These are phyloP conservation scores for Danionella dracula DNA, from an alignment of 2,797 vertebrate species.

Conservation along the genomic window DNA sequence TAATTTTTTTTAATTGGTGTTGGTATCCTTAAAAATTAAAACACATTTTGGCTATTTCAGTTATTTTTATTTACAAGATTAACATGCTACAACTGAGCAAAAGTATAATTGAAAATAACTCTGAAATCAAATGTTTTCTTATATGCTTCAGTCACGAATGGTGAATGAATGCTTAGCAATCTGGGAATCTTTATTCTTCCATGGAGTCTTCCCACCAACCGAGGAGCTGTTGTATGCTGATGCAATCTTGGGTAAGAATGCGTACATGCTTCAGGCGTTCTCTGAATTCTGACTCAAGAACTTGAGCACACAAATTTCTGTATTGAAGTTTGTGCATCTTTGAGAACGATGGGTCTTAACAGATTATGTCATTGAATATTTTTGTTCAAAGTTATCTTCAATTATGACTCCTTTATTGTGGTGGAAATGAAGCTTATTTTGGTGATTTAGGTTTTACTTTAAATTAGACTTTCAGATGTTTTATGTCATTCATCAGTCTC, in stretches of 20 bases:
- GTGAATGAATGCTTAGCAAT: conserved; percentile 44
- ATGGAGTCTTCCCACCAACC: conserved; percentile 57
- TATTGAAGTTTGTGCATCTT: conserved; percentile 21
- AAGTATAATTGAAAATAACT: too few relatives aligned
- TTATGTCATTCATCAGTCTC: too few relatives aligned
- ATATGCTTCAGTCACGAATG: conserved; percentile 35
- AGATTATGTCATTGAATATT: too few relatives aligned
- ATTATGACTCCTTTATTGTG: background rate
- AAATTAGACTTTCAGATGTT: too few relatives aligned
- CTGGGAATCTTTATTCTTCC: conserved; percentile 61
- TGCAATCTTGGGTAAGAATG: conserved; percentile 64
- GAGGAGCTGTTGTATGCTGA: conserved; percentile 59
- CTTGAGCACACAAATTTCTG: conserved; percentile 41
- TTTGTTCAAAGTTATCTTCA: too few relatives aligned
- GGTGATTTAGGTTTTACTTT: background rate
- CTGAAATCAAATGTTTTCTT: conserved; percentile 23
- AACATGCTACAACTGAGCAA: too few relatives aligned
- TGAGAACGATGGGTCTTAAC: background rate
- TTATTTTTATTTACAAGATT: too few relatives aligned
- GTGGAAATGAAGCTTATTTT: background rate
- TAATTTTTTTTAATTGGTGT: conserved; percentile 36
- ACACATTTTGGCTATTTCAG: too few relatives aligned
- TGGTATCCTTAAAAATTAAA: too few relatives aligned
- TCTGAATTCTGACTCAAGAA: conserved; percentile 63
- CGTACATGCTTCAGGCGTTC: conserved; percentile 56